Percentiles rank a stretch among this genome's conserved stretches.
These are phyloP conservation scores for Yponomeuta cagnagella DNA, from an alignment of 2,888 invertebrate species.

Conservation along the genomic window DNA sequence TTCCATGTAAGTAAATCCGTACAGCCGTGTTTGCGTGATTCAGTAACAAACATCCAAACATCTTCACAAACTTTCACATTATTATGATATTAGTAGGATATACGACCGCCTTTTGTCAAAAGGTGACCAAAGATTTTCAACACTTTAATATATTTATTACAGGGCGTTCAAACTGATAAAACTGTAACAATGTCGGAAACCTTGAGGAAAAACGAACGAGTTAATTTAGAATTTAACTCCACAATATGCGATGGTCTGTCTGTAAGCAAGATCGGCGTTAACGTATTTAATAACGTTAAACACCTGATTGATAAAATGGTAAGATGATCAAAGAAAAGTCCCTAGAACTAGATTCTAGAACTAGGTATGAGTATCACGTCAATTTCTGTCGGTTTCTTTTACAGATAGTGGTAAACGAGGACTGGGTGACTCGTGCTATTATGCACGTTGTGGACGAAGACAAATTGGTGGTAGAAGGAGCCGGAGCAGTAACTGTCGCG, in stretches of 20 bases:
- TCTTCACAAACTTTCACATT: too few relatives aligned
- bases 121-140: too few relatives aligned
- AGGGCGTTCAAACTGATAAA: constrained; percentile 62
- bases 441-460: constrained; percentile 86
- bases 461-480: constrained; percentile 92
- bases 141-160: constrained; percentile 9
- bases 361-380: not conserved
- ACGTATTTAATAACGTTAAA: constrained; percentile 55
- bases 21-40: too few relatives aligned
- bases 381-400: too few relatives aligned
- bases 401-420: constrained; percentile 88
- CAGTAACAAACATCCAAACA: too few relatives aligned
- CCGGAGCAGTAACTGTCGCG: constrained; percentile 87
- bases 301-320: constrained; percentile 66
- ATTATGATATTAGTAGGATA: too few relatives aligned
- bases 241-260: constrained; percentile 89
- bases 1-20: too few relatives aligned
- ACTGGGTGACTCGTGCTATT: constrained; percentile 89
- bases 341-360: not conserved
- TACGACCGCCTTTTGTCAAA: too few relatives aligned
- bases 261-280: constrained; percentile 55
- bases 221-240: constrained; percentile 77
- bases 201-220: constrained; percentile 81
- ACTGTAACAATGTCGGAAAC: constrained; percentile 58
- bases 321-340: constrained; percentile 18